These are phyloP conservation scores for Polydesmus complanatus DNA, from an alignment of 2,888 invertebrate genomes.

Conservation along the genomic window DNA sequence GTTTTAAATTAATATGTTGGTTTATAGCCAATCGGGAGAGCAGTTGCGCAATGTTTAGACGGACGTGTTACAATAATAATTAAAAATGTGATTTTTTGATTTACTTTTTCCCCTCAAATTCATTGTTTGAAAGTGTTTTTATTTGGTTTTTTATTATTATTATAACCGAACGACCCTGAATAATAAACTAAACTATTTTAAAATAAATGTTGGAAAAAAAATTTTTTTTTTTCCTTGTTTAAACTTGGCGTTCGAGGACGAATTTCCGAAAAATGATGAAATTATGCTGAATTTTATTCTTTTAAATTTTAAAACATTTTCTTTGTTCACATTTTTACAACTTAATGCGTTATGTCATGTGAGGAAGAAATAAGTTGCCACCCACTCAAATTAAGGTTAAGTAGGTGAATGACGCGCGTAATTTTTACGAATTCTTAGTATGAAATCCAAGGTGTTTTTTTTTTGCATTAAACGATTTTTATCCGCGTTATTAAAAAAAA, in stretches of 20 bases:
- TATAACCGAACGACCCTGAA: no score
- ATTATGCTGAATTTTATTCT: neutral
- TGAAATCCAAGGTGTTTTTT: neutral
- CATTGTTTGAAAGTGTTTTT: no score
- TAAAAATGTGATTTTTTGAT: no score
- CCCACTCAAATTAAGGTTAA: neutral
- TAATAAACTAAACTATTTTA: no score
- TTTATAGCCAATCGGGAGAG: no score
- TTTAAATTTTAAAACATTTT: neutral
- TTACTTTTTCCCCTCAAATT: no score
- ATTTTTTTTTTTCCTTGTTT: neutral
- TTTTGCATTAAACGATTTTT: no score
- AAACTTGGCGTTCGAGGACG: neutral
- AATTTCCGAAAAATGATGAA: neutral
- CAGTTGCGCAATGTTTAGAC: no score
- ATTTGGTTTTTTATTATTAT: no score
- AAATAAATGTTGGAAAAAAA: neutral
- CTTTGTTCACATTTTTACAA: neutral
- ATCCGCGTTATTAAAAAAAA: no score
- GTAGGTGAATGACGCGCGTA: neutral
- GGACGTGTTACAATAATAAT: no score
- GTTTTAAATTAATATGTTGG: no score
- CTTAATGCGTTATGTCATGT: neutral
- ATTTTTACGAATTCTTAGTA: neutral
- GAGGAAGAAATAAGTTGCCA: neutral